Evolutionary conservation across 2,797 vertebrate genomes (phyloP).

Genomic region (Sebastes cheni): DNA sequence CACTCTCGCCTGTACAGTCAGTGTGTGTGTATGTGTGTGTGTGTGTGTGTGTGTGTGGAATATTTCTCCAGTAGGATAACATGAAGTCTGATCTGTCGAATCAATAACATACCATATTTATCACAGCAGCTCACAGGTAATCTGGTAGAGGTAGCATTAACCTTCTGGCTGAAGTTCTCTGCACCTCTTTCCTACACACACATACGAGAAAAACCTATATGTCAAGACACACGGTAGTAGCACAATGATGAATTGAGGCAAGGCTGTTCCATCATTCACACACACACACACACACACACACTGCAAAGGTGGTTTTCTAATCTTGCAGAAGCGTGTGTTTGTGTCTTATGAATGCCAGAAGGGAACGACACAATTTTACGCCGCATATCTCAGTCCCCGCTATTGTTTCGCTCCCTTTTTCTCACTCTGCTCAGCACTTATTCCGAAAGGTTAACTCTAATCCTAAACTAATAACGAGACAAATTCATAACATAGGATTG

Average conservation of each 20-base stretch:
- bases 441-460: conserved; percentile 37
- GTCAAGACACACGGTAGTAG: neutral
- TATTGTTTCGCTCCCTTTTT: conserved; percentile 21
- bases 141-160: conserved; percentile 39
- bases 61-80: conserved; percentile 31
- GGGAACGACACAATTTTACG: neutral
- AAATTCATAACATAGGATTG: neutral
- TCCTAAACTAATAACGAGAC: conserved; percentile 27
- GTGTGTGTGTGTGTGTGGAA: neutral
- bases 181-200: neutral
- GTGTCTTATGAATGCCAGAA: neutral
- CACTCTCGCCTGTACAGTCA: neutral
- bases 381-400: neutral
- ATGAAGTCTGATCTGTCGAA: conserved; percentile 50
- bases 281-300: conserved; percentile 11
- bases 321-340: conserved; percentile 11
- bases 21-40: neutral
- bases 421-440: neutral
- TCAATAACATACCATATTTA: conserved; percentile 52
- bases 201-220: neutral
- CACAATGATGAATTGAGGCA: conserved; percentile 45
- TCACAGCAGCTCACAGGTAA: conserved; percentile 42
- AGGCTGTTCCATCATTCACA: conserved; percentile 33
- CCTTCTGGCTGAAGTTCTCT: conserved; percentile 26
- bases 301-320: conserved; percentile 29